Conservation (phyloP, 1,140 invertebrate species). For the Brachystomella parvula region DNA sequence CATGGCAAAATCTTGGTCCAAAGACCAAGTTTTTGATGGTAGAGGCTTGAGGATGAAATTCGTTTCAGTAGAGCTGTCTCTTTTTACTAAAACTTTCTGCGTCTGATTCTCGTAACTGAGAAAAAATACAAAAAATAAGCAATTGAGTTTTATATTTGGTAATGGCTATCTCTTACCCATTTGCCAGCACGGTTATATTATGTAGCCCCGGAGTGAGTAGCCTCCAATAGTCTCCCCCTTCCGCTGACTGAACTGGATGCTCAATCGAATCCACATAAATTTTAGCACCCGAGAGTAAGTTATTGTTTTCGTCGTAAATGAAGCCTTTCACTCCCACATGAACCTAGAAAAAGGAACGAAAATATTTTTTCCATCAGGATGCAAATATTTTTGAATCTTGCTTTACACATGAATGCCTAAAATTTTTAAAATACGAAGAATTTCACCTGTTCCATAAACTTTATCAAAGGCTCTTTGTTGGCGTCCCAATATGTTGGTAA, state of each 20-base stretch:
- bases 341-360: slow-evolving; percentile 50
- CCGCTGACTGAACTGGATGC: slow-evolving; percentile 60
- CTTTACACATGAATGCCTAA: too few relatives aligned
- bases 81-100: slow-evolving; percentile 55
- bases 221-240: slow-evolving; percentile 86
- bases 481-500: slow-evolving; percentile 77
- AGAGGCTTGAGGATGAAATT: slow-evolving; percentile 74
- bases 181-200: slow-evolving; percentile 63
- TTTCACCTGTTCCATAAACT: slow-evolving; percentile 75
- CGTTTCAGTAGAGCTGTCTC: slow-evolving; percentile 51
- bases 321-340: slow-evolving; percentile 80
- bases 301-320: slow-evolving; percentile 66
- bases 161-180: slow-evolving; percentile 46
- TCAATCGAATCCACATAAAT: slow-evolving; percentile 63
- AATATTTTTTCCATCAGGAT: neutral
- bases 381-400: neutral
- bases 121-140: slow-evolving; percentile 1
- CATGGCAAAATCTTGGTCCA: slow-evolving; percentile 61
- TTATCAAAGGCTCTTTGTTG: slow-evolving; percentile 74
- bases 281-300: slow-evolving; percentile 61
- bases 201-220: slow-evolving; percentile 80
- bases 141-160: neutral
- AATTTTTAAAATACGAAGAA: neutral
- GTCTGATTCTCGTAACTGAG: slow-evolving; percentile 57
- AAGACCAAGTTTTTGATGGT: slow-evolving; percentile 68